Evolutionary conservation across 2,888 invertebrate species (phyloP), one percentile per base, ranked within the genome.

Genomic region (Pheosia gnoma): DNA sequence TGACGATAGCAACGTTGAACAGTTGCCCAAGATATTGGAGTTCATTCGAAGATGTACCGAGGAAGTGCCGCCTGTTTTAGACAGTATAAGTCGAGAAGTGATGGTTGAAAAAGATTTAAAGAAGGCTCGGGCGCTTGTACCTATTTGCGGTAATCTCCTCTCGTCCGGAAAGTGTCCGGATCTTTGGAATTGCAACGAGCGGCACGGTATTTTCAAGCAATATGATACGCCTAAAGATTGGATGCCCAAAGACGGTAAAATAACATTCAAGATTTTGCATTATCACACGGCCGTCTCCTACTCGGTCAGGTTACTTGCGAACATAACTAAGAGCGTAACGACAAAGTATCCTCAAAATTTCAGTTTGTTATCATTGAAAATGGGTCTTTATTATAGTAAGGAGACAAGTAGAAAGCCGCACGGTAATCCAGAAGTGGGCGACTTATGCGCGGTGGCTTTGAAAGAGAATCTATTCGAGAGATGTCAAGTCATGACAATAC

Each of bases 161-260:
- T 88, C 95, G 41, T 94, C 96, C 71, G 97, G 97, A 5, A 87
- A 90, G 60, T 97, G 97, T 79, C 88, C 90, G 3, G 91, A 94
- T 67, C 83, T 85, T 58, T 89, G 89, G 77, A 86, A 90, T 54
- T 97, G 97, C 74, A 70, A 82, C 25, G 90, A 93, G 58, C 94
- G 97, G 43, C 97, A 97, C 82, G 86, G 87, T 0, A 71, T 95
- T 5, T 84, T 96, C 10, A 87, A 94, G 63, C 84, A 93, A 6
- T 87, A 89, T 37, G 94, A 95, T 70, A 91, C 94, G 60, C 90
- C 94, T 5, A 87, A 88, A n/a, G 83, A 89, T 11, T 85, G 93
- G 82, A 84, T 96, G 60, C 95, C 95, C 0, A 83, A 80, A 70
- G 84, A 85, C 55, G 96, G 96, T 0, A 79, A 87, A 4, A 87